Evolutionary conservation across 2,888 invertebrate species (phyloP).

Genomic region (Troglohyphantes excavatus): DNA sequence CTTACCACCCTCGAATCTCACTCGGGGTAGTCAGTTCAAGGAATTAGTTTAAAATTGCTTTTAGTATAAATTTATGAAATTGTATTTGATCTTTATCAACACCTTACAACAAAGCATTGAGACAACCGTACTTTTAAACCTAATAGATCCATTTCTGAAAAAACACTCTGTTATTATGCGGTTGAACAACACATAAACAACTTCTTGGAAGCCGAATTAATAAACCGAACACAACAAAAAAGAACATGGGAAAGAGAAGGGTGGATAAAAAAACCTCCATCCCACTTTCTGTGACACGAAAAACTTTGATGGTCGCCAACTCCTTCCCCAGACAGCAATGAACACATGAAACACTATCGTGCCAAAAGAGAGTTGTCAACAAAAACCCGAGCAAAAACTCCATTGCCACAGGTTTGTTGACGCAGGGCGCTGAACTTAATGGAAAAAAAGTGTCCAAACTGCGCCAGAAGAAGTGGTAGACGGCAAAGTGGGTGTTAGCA

Average conservation of each 20-base stretch:
- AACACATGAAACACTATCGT: neutral
- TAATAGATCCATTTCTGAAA: too few species aligned
- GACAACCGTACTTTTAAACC: too few species aligned
- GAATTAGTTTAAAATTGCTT: too few species aligned
- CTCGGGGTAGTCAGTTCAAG: too few species aligned
- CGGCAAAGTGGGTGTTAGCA: slow-evolving; percentile 53
- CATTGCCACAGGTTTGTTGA: slow-evolving; percentile 46
- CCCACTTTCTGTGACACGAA: neutral
- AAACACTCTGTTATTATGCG: neutral
- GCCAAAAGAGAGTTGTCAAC: slow-evolving; percentile 53
- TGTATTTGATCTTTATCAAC: too few species aligned
- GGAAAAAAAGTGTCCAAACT: neutral
- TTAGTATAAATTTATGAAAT: too few species aligned
- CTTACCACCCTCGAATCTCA: too few species aligned
- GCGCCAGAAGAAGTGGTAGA: slow-evolving; percentile 24
- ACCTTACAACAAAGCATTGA: too few species aligned
- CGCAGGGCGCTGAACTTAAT: slow-evolving; percentile 44
- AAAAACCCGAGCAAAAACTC: slow-evolving; percentile 16
- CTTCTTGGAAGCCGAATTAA: too few species aligned
- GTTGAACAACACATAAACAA: neutral
- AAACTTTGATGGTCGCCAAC: slow-evolving; percentile 10
- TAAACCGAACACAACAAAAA: neutral
- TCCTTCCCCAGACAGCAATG: neutral
- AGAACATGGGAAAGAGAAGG: neutral
- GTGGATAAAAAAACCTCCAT: neutral